These are phyloP conservation scores for Nanorana parkeri DNA, from an alignment of 2,113 vertebrate genomes.

Conservation along the genomic window DNA sequence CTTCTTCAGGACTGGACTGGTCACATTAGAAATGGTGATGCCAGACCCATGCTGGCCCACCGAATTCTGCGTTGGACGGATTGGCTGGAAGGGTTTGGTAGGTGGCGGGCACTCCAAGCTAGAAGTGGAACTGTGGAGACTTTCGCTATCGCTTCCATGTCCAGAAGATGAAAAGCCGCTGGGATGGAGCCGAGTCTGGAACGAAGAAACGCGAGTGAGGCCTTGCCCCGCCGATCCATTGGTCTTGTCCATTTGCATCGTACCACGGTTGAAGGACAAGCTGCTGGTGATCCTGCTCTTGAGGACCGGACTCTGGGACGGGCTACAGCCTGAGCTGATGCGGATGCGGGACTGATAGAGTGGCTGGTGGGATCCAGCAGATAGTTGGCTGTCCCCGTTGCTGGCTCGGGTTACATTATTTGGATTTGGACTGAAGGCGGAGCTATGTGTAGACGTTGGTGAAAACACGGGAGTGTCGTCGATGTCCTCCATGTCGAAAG, in stretches of 20 bases:
- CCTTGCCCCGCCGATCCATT: slow-evolving; percentile 50
- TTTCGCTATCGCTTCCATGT: slow-evolving; percentile 79
- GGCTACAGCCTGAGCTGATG: slow-evolving; percentile 59
- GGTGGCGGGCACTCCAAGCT: slow-evolving; percentile 77
- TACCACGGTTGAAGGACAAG: slow-evolving; percentile 76
- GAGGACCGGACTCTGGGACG: slow-evolving; percentile 67
- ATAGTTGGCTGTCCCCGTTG: slow-evolving; percentile 60
- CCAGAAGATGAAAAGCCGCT: slow-evolving; percentile 67
- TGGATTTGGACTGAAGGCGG: slow-evolving; percentile 63
- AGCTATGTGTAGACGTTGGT: slow-evolving; percentile 63
- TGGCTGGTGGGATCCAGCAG: slow-evolving; percentile 57
- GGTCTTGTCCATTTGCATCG: slow-evolving; percentile 65
- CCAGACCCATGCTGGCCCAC: slow-evolving; percentile 49
- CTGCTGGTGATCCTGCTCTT: slow-evolving; percentile 69
- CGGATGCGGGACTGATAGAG: slow-evolving; percentile 63
- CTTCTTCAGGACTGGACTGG: slow-evolving; percentile 69
- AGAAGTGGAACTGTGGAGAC: slow-evolving; percentile 84
- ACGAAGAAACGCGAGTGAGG: slow-evolving; percentile 73
- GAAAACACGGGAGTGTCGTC: slow-evolving; percentile 70
- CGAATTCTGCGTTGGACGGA: slow-evolving; percentile 59
- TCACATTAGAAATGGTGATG: slow-evolving; percentile 27
- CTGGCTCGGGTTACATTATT: slow-evolving; percentile 64
- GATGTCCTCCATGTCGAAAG: slow-evolving; percentile 83
- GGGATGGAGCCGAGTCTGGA: slow-evolving; percentile 75
- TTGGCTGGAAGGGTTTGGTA: slow-evolving; percentile 63